A percentile compares a stretch with the other conserved stretches of the same genome.
phyloP scores from a whole-genome alignment of 64 coral and sea anemone species.

The Stichodactyla helianthus region DNA sequence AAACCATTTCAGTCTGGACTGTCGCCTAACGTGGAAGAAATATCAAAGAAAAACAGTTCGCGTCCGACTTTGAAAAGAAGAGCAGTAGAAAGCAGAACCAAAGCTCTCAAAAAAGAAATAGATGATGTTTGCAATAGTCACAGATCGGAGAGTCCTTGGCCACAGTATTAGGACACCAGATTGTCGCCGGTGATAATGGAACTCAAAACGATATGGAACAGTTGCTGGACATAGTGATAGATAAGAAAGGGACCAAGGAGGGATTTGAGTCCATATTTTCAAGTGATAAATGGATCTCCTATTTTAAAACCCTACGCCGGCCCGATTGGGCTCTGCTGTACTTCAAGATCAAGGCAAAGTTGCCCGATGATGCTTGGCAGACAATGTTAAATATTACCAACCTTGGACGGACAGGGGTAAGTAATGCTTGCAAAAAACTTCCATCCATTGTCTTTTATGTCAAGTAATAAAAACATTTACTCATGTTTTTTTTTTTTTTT shows the following conservation, averaged over 20 bases:
- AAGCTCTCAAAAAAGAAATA: not conserved
- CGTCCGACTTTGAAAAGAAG: not conserved
- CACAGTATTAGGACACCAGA: not conserved
- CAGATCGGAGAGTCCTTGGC: not conserved
- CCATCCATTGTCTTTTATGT: not conserved
- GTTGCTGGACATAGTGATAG: not conserved
- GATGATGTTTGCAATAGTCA: not conserved
- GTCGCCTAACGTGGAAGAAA: not conserved
- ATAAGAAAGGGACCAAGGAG: not conserved
- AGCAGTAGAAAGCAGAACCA: not conserved
- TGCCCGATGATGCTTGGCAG: conserved; percentile 12
- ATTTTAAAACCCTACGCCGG: not conserved
- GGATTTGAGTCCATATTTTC: conserved; percentile 11
- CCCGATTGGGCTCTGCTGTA: conserved; percentile 18
- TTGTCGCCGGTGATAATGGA: not conserved
- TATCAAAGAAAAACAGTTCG: not conserved
- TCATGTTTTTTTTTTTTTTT: not conserved
- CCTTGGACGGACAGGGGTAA: conserved; percentile 1
- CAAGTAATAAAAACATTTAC: not conserved
- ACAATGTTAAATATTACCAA: conserved; percentile 15
- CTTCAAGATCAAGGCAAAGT: conserved; percentile 5
- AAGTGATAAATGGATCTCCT: not conserved
- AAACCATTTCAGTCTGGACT: not conserved
- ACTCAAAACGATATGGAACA: not conserved
- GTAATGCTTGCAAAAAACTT: not conserved